phyloP scores from a whole-genome alignment of 2,113 vertebrate genomes.

The Podilymbus podiceps region DNA sequence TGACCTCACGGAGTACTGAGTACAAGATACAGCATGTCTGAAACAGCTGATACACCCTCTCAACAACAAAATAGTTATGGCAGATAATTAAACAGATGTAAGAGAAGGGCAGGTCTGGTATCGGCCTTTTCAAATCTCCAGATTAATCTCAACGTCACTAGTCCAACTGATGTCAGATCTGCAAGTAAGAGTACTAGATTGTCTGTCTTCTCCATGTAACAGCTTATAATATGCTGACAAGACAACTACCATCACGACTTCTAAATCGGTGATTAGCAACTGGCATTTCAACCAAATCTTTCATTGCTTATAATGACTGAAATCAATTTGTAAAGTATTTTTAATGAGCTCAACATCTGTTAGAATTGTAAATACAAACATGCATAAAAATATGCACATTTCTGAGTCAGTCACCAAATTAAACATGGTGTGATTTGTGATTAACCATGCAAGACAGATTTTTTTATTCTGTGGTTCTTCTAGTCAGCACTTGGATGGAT shows the following conservation, averaged over 20 bases:
- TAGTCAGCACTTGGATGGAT: not conserved
- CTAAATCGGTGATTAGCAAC: not conserved
- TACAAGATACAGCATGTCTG: slow-evolving; percentile 69
- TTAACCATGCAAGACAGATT: not conserved
- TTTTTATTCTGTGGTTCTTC: not conserved
- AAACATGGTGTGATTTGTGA: not conserved
- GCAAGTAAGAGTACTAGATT: not conserved
- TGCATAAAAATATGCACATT: not conserved
- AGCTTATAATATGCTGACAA: not conserved
- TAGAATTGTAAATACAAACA: not conserved
- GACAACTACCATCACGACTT: not conserved
- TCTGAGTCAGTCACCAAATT: not conserved
- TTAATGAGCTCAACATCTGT: not conserved
- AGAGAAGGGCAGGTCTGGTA: slow-evolving; percentile 53
- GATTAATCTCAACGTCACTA: slow-evolving; percentile 44
- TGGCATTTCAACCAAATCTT: not conserved
- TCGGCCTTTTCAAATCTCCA: slow-evolving; percentile 54
- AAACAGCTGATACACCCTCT: slow-evolving; percentile 61
- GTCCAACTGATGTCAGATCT: not conserved
- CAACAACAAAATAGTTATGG: slow-evolving; percentile 65
- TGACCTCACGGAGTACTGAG: slow-evolving; percentile 12
- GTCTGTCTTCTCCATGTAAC: slow-evolving; percentile 11
- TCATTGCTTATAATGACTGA: not conserved
- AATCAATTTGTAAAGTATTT: not conserved
- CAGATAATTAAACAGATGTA: slow-evolving; percentile 65